Conservation (phyloP, 2,888 invertebrate species). For the Germaria angustata region DNA sequence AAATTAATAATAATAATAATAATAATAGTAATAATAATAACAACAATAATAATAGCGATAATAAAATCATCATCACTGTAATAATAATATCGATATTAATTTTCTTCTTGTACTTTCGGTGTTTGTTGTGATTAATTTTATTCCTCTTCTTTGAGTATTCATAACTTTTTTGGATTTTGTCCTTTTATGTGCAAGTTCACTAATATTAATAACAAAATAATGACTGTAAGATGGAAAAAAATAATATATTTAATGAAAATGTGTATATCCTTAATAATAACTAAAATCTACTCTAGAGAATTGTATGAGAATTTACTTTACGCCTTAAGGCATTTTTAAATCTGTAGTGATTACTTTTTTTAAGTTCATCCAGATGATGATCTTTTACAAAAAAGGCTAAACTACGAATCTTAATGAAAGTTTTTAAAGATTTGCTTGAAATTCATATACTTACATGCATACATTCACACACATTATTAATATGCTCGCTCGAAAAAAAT, state of each 20-base stretch:
- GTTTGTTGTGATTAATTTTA: not conserved
- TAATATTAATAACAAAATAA: slow-evolving; percentile 4
- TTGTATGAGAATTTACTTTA: slow-evolving; percentile 17
- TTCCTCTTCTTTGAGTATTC: no score
- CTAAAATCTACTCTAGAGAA: slow-evolving; percentile 13
- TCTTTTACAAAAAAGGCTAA: slow-evolving; percentile 37
- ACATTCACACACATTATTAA: not conserved
- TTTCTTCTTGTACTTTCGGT: not conserved
- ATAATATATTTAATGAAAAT: not conserved
- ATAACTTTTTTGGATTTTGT: slow-evolving; percentile 16
- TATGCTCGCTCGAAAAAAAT: slow-evolving; percentile 5
- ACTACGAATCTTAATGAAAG: slow-evolving; percentile 22
- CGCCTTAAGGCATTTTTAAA: slow-evolving; percentile 32
- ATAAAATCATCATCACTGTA: no score
- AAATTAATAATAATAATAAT: no score
- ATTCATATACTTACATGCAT: not conserved
- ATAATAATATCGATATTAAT: no score
- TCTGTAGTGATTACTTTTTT: slow-evolving; percentile 48
- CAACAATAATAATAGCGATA: no score
- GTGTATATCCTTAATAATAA: not conserved
- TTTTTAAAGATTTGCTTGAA: slow-evolving; percentile 33
- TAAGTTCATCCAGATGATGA: slow-evolving; percentile 32
- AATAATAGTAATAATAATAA: no score
- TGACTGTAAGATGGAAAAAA: not conserved
- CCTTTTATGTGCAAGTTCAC: not conserved